A percentile compares a stretch with the other conserved stretches of the same genome.
Evolutionary conservation across 2,113 vertebrate species (phyloP).

Genomic region (Cephalopterus ornatus): DNA sequence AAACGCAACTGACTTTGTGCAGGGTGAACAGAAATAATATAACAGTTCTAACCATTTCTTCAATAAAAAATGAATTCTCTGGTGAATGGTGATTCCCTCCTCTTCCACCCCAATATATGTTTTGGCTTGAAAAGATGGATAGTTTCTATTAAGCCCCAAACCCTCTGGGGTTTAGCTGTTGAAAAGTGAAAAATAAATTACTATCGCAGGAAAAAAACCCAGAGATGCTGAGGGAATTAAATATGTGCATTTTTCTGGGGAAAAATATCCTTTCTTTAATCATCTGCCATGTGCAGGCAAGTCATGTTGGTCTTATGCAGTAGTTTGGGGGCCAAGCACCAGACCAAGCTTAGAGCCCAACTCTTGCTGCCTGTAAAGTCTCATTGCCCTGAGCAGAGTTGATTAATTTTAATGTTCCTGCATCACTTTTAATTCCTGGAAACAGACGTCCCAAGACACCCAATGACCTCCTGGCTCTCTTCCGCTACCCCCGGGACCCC

Average conservation of each 20-base stretch:
- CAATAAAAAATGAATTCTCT: background rate
- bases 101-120: background rate
- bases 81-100: background rate
- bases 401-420: background rate
- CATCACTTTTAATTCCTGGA: background rate
- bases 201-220: background rate
- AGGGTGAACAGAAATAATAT: background rate
- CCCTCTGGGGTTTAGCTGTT: background rate
- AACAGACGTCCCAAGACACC: slow-evolving; percentile 70
- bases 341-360: background rate
- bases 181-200: background rate
- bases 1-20: background rate
- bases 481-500: slow-evolving; percentile 74
- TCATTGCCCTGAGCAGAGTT: background rate
- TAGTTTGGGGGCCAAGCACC: background rate
- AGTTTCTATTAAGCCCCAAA: background rate
- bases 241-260: background rate
- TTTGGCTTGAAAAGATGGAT: background rate
- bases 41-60: background rate
- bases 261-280: background rate
- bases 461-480: slow-evolving; percentile 72
- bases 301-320: rapidly evolving
- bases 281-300: background rate
- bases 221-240: background rate
- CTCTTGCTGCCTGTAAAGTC: background rate